Evolutionary conservation across 2,888 invertebrate genomes (phyloP).

Genomic region (Phengaris alcon): DNA sequence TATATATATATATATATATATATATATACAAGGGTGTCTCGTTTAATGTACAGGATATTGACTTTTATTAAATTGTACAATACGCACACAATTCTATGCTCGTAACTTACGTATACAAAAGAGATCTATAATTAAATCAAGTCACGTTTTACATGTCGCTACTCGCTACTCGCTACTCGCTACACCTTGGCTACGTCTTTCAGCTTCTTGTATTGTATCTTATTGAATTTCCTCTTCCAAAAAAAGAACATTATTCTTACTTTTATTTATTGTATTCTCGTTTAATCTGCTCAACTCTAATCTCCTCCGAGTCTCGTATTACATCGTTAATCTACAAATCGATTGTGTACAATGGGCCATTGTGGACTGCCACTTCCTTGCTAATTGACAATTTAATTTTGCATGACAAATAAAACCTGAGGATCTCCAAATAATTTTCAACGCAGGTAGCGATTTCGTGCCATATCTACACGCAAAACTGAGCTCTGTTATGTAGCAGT

Average conservation of each 20-base stretch:
- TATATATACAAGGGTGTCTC: no score
- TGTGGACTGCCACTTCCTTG: constrained; percentile 5
- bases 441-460: constrained; percentile 18
- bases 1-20: no score
- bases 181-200: not conserved
- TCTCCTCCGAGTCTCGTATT: not conserved
- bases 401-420: constrained; percentile 1
- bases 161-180: not conserved
- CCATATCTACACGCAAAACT: not conserved
- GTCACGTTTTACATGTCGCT: not conserved
- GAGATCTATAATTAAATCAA: no score
- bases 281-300: constrained; percentile 6
- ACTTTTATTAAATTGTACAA: no score
- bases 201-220: not conserved
- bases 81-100: no score
- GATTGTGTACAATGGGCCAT: not conserved
- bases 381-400: constrained; percentile 6
- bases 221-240: not conserved
- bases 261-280: not conserved
- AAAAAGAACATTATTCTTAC: not conserved
- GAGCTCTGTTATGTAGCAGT: not conserved
- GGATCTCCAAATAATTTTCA: constrained; percentile 21
- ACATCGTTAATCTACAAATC: not conserved
- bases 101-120: no score
- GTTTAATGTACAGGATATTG: no score